Evolutionary conservation across 2,113 vertebrate species (phyloP).

Genomic region (Dicentrarchus labrax): DNA sequence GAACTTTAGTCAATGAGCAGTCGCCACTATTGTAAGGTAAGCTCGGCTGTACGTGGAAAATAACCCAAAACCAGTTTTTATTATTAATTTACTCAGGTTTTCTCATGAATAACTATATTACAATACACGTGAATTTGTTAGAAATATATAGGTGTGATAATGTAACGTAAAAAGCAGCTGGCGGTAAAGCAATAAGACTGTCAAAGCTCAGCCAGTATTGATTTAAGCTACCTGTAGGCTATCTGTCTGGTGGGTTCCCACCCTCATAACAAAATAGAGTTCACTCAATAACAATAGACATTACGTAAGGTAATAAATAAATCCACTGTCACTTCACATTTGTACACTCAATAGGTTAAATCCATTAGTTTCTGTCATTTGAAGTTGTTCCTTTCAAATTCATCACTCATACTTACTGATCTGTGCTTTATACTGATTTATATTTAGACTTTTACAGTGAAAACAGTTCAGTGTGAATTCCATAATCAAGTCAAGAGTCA

Average conservation of each 20-base stretch:
- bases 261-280: neutral
- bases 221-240: neutral
- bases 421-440: neutral
- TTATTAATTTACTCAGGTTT: neutral
- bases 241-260: neutral
- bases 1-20: constrained; percentile 41
- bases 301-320: neutral
- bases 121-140: neutral
- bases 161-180: neutral
- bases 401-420: neutral
- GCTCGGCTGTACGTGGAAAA: neutral
- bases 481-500: no score
- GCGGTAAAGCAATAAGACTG: neutral
- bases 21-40: constrained; percentile 24
- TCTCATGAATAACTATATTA: neutral
- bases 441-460: neutral
- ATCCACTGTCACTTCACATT: neutral
- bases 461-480: neutral
- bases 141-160: neutral
- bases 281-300: neutral
- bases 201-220: neutral
- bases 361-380: neutral
- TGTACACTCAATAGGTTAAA: neutral
- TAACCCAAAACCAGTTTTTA: neutral
- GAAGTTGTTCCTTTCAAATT: neutral